A percentile compares a stretch with the other conserved stretches of the same genome.
Evolutionary conservation across 2,113 vertebrate genomes (phyloP).

Genomic region (Bambusicola thoracicus): DNA sequence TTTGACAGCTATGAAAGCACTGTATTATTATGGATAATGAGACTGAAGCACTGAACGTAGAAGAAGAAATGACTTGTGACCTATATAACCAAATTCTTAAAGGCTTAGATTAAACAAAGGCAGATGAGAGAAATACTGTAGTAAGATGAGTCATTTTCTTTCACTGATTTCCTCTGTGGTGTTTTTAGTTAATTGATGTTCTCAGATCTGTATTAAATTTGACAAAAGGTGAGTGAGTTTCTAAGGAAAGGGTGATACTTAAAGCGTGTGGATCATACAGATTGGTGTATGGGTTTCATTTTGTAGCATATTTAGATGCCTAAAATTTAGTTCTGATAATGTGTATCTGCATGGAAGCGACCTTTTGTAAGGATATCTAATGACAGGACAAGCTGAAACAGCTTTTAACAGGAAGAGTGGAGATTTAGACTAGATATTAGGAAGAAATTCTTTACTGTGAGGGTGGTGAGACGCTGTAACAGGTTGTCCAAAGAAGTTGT

Average conservation of each 20-base stretch:
- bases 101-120: background rate
- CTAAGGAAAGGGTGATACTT: background rate
- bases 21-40: accelerated
- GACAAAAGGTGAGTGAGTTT: accelerated
- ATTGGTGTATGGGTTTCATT: accelerated
- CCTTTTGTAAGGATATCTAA: no score
- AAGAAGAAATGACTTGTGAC: background rate
- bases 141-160: background rate
- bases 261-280: background rate
- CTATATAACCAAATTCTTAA: background rate
- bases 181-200: background rate
- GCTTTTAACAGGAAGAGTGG: no score
- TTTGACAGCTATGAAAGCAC: background rate
- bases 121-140: accelerated
- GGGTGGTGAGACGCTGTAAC: no score
- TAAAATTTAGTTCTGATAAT: accelerated
- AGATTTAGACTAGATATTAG: no score
- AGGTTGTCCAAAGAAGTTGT: no score
- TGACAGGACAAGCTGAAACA: no score
- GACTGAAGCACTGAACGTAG: background rate
- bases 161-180: accelerated
- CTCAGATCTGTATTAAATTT: background rate
- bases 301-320: background rate
- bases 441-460: no score
- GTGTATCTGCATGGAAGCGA: background rate